phyloP scores from a whole-genome alignment of 1,140 invertebrate genomes.

The Drosophila takahashii region DNA sequence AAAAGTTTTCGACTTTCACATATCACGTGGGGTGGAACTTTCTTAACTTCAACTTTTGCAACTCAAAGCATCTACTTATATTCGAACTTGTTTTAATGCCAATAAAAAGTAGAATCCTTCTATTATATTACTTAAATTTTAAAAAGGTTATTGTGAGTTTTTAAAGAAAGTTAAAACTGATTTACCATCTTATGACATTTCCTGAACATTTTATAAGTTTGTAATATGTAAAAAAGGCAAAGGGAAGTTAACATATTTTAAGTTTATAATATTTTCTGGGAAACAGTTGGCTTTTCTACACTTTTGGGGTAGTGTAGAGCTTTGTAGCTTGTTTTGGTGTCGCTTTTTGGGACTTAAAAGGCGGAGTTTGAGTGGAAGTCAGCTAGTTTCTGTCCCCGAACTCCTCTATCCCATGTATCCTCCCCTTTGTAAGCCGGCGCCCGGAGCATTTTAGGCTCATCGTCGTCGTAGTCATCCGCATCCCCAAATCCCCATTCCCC shows the following conservation, averaged over 20 bases:
- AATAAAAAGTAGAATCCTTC: not conserved
- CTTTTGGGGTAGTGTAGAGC: constrained; percentile 1
- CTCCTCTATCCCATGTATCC: not conserved
- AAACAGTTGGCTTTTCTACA: not conserved
- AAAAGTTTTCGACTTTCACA: not conserved
- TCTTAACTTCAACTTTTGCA: not conserved
- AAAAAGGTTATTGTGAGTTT: too few species aligned
- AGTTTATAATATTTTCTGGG: not conserved
- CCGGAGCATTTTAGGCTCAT: constrained; percentile 44
- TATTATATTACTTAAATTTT: too few species aligned
- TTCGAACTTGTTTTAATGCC: not conserved
- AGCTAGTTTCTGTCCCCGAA: constrained; percentile 15
- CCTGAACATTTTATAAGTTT: too few species aligned
- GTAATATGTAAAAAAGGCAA: too few species aligned
- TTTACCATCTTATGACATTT: too few species aligned
- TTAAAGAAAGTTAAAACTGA: too few species aligned
- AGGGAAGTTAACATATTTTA: not conserved
- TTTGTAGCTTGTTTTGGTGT: constrained; percentile 15
- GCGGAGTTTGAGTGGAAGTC: constrained; percentile 15
- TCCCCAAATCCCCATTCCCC: not conserved
- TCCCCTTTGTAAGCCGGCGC: constrained; percentile 33
- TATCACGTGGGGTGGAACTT: not conserved
- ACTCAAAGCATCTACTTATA: not conserved
- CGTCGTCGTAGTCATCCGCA: constrained; percentile 21
- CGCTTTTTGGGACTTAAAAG: constrained; percentile 22